Base-by-base conservation (phyloP, 2,797 vertebrate species). In the Enteromius treurensis region DNA sequence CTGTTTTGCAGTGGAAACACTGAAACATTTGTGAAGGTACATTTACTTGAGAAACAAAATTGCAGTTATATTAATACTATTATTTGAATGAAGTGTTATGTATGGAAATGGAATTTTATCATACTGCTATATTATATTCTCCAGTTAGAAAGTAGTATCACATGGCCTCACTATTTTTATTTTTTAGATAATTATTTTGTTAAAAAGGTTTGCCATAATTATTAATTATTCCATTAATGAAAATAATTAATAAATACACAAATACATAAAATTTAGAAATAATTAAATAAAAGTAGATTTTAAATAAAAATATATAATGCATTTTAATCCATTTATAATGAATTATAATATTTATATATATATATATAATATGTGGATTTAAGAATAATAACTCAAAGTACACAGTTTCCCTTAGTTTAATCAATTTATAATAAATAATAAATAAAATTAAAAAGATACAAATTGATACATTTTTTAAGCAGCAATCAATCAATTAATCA, bases 391-490 rank as follows among this genome's bases (percentile, higher is more conserved):
- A 55, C 21, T 10, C 51, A 55, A 53, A 53, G 19, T 53, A 21
- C 51, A 21, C 2, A 0, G 3, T 53, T 21, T 53, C 19, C 51
- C 51, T 21, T 19, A 53, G 6, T 55, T n/a, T 55, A n/a, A n/a
- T 55, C 53, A 55, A 55, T 55, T 55, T n/a, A 55, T 55, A n/a
- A 55, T 55, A 53, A 53, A 53, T 51, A 51, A 51, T 53, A 53
- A 53, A n/a, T n/a, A 21, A n/a, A 53, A 53, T 9, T 3, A 21
- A 53, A 53, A 8, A 6, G 3, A 53, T 53, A 53, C 17, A 19
- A 51, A 51, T 51, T 21, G 19, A 51, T 51, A 19, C 0, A 19
- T 17, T 51, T 51, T 17, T 19, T 7, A 51, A 51, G 6, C 7
- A 10, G 9, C 53, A 53, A 51, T 51, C 3, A 55, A 21, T 55